Conservation (phyloP, 92 coral and sea anemone species). For the Porites divaricata region DNA sequence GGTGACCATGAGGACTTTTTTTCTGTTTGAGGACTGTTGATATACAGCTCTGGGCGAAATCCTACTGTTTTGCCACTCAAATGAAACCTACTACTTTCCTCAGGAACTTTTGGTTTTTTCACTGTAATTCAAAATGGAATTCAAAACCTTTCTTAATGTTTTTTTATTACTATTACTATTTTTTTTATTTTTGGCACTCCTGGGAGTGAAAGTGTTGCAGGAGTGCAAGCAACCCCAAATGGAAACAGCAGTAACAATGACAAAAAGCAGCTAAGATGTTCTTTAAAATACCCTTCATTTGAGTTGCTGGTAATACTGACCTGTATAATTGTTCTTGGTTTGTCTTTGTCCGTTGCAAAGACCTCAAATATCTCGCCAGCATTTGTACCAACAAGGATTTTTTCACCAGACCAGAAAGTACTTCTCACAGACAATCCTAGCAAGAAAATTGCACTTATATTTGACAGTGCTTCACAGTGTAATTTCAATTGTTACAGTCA, state of each 20-base stretch:
- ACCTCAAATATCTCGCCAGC: constrained; percentile 98
- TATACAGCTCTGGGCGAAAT: too few relatives aligned
- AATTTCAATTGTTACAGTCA: too few relatives aligned
- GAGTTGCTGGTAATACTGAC: constrained; percentile 18
- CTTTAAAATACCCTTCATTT: neutral
- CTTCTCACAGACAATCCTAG: constrained; percentile 95
- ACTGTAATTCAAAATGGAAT: neutral
- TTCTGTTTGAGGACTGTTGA: too few relatives aligned
- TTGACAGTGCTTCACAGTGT: too few relatives aligned
- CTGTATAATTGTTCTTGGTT: constrained; percentile 96
- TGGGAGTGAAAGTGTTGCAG: neutral
- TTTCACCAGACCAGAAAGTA: constrained; percentile 93
- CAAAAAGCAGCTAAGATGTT: too few relatives aligned
- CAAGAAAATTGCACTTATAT: neutral
- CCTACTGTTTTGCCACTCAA: too few relatives aligned
- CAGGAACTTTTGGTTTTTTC: too few relatives aligned
- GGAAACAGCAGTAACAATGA: too few relatives aligned
- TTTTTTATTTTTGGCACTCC: neutral
- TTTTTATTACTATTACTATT: too few relatives aligned
- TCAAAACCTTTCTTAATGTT: neutral
- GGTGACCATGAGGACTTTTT: too few relatives aligned
- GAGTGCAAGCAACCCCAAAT: too few relatives aligned
- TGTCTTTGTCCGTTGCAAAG: constrained; percentile 90
- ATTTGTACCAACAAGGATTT: constrained; percentile 95
- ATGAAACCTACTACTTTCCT: too few relatives aligned